Conservation (phyloP, 2,797 vertebrate species). For the Taenioides sp. region DNA sequence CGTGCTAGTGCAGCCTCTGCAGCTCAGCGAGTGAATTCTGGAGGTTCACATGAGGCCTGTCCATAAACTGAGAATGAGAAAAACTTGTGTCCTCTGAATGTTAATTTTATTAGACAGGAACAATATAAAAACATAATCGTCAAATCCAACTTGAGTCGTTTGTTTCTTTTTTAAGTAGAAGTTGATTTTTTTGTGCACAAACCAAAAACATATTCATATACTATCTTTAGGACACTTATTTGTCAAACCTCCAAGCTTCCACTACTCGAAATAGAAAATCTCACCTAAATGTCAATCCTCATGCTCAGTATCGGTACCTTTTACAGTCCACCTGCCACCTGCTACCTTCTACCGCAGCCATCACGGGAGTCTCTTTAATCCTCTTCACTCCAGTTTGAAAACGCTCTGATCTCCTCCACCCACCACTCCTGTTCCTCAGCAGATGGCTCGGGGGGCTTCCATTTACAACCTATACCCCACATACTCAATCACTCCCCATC, state of each 20-base stretch:
- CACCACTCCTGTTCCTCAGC: conserved; percentile 7
- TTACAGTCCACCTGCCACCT: neutral
- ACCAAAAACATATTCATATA: too few relatives aligned
- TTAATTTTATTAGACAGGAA: too few relatives aligned
- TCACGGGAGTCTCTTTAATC: conserved; percentile 1
- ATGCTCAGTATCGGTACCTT: too few relatives aligned
- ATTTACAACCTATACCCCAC: conserved; percentile 24
- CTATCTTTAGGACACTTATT: neutral
- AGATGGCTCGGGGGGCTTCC: conserved; percentile 26
- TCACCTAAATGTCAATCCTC: neutral
- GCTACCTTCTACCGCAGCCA: neutral
- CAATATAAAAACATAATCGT: too few relatives aligned
- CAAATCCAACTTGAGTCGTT: too few relatives aligned
- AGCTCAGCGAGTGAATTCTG: too few relatives aligned
- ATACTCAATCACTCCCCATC: conserved; percentile 4
- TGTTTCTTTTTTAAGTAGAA: too few relatives aligned
- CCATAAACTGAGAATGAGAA: too few relatives aligned
- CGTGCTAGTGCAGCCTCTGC: too few relatives aligned
- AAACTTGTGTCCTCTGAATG: too few relatives aligned
- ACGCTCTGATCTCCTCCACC: conserved; percentile 8
- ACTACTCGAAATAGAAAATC: neutral
- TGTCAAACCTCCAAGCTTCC: neutral
- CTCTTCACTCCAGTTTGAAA: neutral
- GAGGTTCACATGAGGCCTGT: too few relatives aligned
- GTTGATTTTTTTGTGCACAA: too few relatives aligned